These are phyloP conservation scores for Podotricha telesiphe DNA, from an alignment of 2,888 invertebrate genomes.

Conservation along the genomic window DNA sequence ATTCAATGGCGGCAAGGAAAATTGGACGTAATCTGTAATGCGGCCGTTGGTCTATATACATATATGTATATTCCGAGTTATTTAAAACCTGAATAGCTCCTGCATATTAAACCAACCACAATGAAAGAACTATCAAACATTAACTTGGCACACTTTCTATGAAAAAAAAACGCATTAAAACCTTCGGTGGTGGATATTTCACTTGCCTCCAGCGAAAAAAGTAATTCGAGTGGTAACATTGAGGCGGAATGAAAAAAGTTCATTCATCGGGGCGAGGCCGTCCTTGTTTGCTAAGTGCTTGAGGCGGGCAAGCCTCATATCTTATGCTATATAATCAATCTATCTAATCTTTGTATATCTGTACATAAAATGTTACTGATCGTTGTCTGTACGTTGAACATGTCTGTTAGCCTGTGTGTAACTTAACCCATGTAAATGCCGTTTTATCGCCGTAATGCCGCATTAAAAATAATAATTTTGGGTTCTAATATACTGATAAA, in stretches of 20 bases:
- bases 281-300: conserved; percentile 38
- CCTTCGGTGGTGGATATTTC: conserved; percentile 42
- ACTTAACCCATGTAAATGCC: no score
- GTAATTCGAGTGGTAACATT: conserved; percentile 47
- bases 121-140: conserved; percentile 9
- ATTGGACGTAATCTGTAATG: conserved; percentile 74
- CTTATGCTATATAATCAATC: conserved; percentile 36
- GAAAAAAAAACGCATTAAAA: conserved; percentile 43
- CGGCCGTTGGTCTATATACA: conserved; percentile 63
- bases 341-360: conserved; percentile 29
- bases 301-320: conserved; percentile 39
- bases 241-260: conserved; percentile 53
- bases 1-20: conserved; percentile 64
- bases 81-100: no score
- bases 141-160: conserved; percentile 28
- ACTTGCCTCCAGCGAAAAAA: conserved; percentile 46
- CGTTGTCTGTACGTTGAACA: no score
- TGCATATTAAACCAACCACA: neutral
- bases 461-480: no score
- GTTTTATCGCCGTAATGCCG: no score
- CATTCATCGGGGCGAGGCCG: conserved; percentile 41
- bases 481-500: no score
- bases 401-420: no score
- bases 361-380: no score
- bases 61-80: no score